Percentiles rank a stretch among this genome's conserved stretches.
phyloP scores from a whole-genome alignment of 2,113 vertebrate genomes.

The Phaetusa simplex region DNA sequence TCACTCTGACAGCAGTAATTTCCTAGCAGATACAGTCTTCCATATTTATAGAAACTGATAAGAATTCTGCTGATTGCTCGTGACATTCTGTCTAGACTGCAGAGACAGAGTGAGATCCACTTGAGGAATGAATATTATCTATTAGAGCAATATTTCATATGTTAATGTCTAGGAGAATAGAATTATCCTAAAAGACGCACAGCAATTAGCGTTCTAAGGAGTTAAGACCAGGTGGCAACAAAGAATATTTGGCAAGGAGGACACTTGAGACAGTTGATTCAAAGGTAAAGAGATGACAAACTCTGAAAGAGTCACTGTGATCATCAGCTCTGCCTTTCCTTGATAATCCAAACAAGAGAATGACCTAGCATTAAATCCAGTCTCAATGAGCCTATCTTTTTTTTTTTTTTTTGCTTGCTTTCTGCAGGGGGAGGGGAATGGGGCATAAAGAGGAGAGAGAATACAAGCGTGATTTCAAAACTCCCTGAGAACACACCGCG shows the following conservation, averaged over 20 bases:
- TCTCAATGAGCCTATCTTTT: not conserved
- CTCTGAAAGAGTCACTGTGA: not conserved
- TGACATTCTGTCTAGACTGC: conserved; percentile 70
- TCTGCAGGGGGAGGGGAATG: not conserved
- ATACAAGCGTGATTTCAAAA: not conserved
- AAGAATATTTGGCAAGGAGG: not conserved
- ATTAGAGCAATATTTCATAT: conserved; percentile 53
- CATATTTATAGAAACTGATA: conserved; percentile 69
- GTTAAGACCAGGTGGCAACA: not conserved
- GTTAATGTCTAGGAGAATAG: conserved; percentile 47
- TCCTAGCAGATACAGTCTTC: conserved; percentile 50
- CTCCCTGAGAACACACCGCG: not conserved
- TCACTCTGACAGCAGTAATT: conserved; percentile 58
- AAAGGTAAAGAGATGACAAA: not conserved
- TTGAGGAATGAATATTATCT: conserved; percentile 19
- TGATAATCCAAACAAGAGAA: not conserved
- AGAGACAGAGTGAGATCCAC: conserved; percentile 14
- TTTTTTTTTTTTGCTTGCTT: not conserved
- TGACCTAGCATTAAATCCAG: not conserved
- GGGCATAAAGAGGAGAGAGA: not conserved
- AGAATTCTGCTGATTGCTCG: conserved; percentile 67
- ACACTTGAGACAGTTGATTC: not conserved
- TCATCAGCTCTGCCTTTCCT: not conserved
- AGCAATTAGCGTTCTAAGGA: not conserved
- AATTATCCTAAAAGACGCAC: conserved; percentile 40